phyloP scores from a whole-genome alignment of 2,797 vertebrate species.

The Prunella strophiata region DNA sequence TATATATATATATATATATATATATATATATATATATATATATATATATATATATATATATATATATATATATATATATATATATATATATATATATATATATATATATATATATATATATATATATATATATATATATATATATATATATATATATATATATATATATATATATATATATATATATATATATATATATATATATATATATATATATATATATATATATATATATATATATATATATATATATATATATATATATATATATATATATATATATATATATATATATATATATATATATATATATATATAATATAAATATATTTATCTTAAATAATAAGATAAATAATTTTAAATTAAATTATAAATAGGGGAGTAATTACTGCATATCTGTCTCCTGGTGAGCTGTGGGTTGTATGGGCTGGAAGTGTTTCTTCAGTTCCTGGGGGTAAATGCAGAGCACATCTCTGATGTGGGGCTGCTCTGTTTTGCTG shows the following conservation, averaged over 20 bases:
- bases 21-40: too few species aligned
- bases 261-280: background rate
- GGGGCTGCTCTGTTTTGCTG: background rate
- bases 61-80: too few species aligned
- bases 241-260: background rate
- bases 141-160: too few species aligned
- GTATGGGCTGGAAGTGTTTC: background rate
- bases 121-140: background rate
- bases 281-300: too few species aligned
- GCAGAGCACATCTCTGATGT: background rate
- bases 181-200: too few species aligned
- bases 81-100: background rate
- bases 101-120: too few species aligned
- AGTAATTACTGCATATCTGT: rapidly evolving
- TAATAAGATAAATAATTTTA: background rate
- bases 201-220: background rate
- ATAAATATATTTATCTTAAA: background rate
- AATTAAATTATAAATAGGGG: background rate
- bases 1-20: background rate
- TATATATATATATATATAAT: too few species aligned
- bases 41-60: background rate
- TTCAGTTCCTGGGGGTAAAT: background rate
- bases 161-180: background rate
- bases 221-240: too few species aligned
- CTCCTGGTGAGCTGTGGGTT: background rate